Base-by-base conservation (phyloP, 2,888 invertebrate genomes). In the Rhingia campestris region DNA sequence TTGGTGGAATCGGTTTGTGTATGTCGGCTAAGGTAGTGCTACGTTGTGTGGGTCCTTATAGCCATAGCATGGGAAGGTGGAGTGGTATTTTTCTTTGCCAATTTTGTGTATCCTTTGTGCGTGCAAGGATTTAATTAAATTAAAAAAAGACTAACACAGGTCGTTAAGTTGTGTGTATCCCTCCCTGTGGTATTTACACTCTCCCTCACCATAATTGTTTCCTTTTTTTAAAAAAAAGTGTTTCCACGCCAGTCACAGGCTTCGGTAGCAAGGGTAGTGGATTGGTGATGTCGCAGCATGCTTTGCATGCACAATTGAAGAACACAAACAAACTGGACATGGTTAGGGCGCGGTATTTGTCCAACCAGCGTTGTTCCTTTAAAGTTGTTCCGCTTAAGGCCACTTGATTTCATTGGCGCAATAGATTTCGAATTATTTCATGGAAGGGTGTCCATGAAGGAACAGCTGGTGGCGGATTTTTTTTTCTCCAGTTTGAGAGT, bases 51-150 rank as follows among this genome's bases (percentile, higher is more conserved):
- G 7, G 9, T 22, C 10, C 30, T 5, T 49, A 22, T 49, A 30
- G 49, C 51, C 41, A 58, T 4, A 75, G 56, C 69, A 75, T 73
- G 30, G 67, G 63, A 54, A 66, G 80, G 74, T 74, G 74, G 74
- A 70, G 74, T 72, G 64, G 74, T 79, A 80, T 80, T 43, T 22
- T 66, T 41, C 2, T 39, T 33, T 49, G 56, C 47, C 59, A 41
- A 72, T 63, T 53, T 61, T 32, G 63, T 61, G 66, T 37, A 41
- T 54, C 53, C 64, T 47, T 37, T 32, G 59, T 84, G 84, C 84
- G 84, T 84, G 84, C 70, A 56, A 66, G 80, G 84, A 80, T 84
- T 84, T 84, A 84, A 84, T 84, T 84, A 84, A 79, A 84, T 64
- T 64, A 81, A 73, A 63, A 69, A 73, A 47, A 12, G 56, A 54